A percentile compares a stretch with the other conserved stretches of the same genome.
Conservation (phyloP, 2,888 invertebrate species). For the Yponomeuta cagnagella region DNA sequence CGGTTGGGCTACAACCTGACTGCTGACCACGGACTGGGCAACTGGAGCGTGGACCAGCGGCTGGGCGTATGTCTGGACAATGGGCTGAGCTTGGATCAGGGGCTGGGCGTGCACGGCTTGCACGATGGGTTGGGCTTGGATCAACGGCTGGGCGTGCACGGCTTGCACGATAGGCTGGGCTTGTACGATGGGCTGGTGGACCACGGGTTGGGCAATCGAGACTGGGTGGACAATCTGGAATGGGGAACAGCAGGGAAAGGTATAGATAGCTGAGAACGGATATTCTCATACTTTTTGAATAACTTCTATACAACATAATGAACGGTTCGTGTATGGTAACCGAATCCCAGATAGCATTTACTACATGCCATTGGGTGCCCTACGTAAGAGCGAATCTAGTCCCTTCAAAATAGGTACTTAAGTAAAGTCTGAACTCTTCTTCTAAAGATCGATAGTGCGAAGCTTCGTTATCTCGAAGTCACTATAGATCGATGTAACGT, state of each 20-base stretch:
- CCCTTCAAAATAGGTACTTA: too few relatives aligned
- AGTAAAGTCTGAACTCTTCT: too few relatives aligned
- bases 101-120: conserved; percentile 40
- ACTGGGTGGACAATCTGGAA: conserved; percentile 21
- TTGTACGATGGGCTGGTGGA: conserved; percentile 36
- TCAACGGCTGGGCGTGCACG: conserved; percentile 27
- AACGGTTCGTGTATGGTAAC: too few relatives aligned
- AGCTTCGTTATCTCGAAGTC: too few relatives aligned
- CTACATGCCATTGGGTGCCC: too few relatives aligned
- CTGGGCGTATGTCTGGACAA: conserved; percentile 41
- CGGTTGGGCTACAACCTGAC: neutral
- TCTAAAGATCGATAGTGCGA: too few relatives aligned
- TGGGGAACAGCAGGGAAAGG: conserved; percentile 21
- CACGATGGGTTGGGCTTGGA: conserved; percentile 42
- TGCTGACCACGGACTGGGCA: neutral
- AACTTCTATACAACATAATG: too few relatives aligned
- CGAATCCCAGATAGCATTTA: too few relatives aligned
- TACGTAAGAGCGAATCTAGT: too few relatives aligned
- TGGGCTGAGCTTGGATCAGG: conserved; percentile 31
- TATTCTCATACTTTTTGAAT: too few relatives aligned
- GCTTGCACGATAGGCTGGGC: conserved; percentile 21
- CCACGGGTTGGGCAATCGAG: conserved; percentile 32
- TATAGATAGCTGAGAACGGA: too few relatives aligned
- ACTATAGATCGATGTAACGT: too few relatives aligned
- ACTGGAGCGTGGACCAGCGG: conserved; percentile 24